Base-by-base conservation (phyloP, 2,888 invertebrate genomes). In the Athalia cordata region DNA sequence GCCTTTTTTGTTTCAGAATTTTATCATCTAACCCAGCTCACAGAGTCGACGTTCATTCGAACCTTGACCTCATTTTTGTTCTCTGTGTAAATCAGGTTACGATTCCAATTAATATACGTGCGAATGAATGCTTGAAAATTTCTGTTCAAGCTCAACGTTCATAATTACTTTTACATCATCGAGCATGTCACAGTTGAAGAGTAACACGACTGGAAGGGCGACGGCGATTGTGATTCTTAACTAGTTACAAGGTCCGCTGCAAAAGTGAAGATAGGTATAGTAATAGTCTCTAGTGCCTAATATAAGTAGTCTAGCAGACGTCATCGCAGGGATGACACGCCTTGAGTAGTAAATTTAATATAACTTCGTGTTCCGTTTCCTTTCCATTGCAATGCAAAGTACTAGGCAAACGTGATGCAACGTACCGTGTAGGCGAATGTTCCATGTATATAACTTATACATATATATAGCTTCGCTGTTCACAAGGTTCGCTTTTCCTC, bases 311-410 rank as follows among this genome's bases (percentile, higher is more conserved):
- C 29, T 29, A 29, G 29, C 29, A 29, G 29, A 13, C 15, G 72
- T 59, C 59, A 43, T 45, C 45, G n/a, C 59, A 72, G 66, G 47
- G 70, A 72, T 9, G n/a, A 29, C 72, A 47, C 72, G 72, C 72
- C 47, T 72, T 13, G 57, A 59, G 72, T 47, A 72, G 72, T 72
- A 72, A 72, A 72, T 72, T 72, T 72, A 72, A 72, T 72, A 43
- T 47, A 57, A 59, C 15, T 72, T 72, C 72, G 59, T 57, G 52
- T 72, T 57, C 59, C 72, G 72, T 72, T 72, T 72, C 72, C 57
- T 72, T 72, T 72, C 59, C 72, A 72, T 57, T 72, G 72, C 72
- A 72, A 72, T 59, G 72, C 72, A 59, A 72, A 72, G 57, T 72
- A 72, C 57, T 59, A 72, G n/a, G 72, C 47, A 11, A 72, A 72